Base-by-base conservation (phyloP, 2,113 vertebrate species). In the Festucalex cinctus region DNA sequence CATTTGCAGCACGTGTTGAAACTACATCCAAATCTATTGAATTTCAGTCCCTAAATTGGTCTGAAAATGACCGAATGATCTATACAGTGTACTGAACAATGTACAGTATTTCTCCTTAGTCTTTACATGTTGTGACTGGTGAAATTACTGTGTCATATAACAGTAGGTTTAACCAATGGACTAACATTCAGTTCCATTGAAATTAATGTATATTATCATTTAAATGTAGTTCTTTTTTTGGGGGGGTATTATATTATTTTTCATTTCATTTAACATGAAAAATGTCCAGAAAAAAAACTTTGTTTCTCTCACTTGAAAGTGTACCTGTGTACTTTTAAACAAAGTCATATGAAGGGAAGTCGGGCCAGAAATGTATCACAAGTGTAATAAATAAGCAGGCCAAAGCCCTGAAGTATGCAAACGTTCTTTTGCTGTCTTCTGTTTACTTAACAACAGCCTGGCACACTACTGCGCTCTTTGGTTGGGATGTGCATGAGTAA, bases 381-480 rank as follows among this genome's bases (percentile, higher is more conserved):
- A 41, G 22, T 62, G 60, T 62, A 41, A 62, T 62, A 62, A 62
- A 62, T 62, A 62, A 62, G 22, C 22, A 62, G 22, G 14, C 19
- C 22, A 62, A 43, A 43, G 60, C 60, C 39, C 37, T 26, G 39
- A 6, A 43, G 37, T 41, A 62, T 62, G 60, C 22, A 41, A 24
- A 62, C 2, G 13, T 62, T 43, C 60, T 24, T 62, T 24, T 24
- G 39, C 37, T 62, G n/a, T 62, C 13, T 62, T 62, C 39, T 62
- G 60, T 62, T 62, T 62, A 62, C 60, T 43, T 62, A 22, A 62
- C 60, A 26, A 62, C 60, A 41, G 60, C 39, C 6, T 62, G 60
- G 37, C 60, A 26, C 13, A 41, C 22, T 41, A 41, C 9, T 7
- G 6, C n/a, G 24, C 13, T 32, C 54, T 43, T 6, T 43, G 60